phyloP scores from a whole-genome alignment of 2,113 vertebrate genomes.

The Ammodytes dubius region DNA sequence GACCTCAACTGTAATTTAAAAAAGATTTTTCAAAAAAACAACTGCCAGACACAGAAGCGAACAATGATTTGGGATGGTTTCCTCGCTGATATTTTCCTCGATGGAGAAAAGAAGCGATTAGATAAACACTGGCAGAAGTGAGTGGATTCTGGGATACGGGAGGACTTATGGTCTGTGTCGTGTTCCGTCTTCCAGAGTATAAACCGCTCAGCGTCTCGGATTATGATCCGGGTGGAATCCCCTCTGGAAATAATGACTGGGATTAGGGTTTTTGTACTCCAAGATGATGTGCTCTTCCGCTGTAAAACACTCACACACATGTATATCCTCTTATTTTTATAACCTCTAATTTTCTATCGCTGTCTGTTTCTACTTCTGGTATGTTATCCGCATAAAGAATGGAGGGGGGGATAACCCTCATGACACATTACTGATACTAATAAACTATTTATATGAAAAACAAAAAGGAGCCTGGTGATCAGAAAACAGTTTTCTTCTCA shows the following conservation, averaged over 20 bases:
- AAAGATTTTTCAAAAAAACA: neutral
- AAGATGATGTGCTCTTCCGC: slow-evolving; percentile 64
- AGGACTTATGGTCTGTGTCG: slow-evolving; percentile 24
- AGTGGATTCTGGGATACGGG: slow-evolving; percentile 42
- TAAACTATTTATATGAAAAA: slow-evolving; percentile 82
- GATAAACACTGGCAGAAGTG: neutral
- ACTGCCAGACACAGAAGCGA: neutral
- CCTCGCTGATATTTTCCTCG: slow-evolving; percentile 13
- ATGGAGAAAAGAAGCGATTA: neutral
- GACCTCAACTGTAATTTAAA: neutral
- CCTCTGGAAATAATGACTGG: slow-evolving; percentile 51
- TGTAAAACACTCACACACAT: slow-evolving; percentile 33
- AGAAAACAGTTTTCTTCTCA: neutral
- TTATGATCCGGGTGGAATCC: slow-evolving; percentile 57
- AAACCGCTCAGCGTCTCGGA: slow-evolving; percentile 55
- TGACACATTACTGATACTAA: slow-evolving; percentile 73
- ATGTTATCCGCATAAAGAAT: slow-evolving; percentile 57
- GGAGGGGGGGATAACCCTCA: slow-evolving; percentile 27
- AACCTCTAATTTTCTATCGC: slow-evolving; percentile 63
- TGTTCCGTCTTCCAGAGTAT: slow-evolving; percentile 28
- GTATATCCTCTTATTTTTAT: slow-evolving; percentile 75
- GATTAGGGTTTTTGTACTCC: slow-evolving; percentile 69
- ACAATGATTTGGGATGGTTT: neutral
- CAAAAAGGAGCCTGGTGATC: slow-evolving; percentile 21
- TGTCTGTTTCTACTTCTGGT: slow-evolving; percentile 69